These are phyloP conservation scores for Eumerus sabulonum DNA, from an alignment of 2,888 invertebrate genomes.

Conservation along the genomic window DNA sequence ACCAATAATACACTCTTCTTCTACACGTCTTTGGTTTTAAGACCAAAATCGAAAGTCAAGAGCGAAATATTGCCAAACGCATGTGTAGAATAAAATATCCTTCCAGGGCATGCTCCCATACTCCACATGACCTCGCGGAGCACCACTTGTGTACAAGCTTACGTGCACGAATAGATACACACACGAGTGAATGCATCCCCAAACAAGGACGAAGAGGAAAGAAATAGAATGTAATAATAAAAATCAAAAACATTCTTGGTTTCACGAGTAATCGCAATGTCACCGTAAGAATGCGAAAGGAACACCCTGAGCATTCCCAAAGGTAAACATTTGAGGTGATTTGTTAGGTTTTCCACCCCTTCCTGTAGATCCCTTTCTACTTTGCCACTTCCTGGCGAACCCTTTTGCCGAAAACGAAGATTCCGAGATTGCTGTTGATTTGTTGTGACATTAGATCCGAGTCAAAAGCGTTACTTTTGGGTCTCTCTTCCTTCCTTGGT, in stretches of 20 bases:
- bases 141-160: constrained; percentile 33
- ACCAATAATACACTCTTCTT: too few relatives aligned
- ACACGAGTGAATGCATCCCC: too few relatives aligned
- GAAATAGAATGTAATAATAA: too few relatives aligned
- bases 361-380: too few relatives aligned
- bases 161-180: not conserved
- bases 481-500: too few relatives aligned
- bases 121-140: constrained; percentile 14
- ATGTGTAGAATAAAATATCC: not conserved
- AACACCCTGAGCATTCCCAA: too few relatives aligned
- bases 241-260: constrained; percentile 5
- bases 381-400: too few relatives aligned
- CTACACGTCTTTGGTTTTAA: too few relatives aligned
- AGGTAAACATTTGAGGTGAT: not conserved
- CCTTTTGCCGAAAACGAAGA: too few relatives aligned
- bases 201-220: too few relatives aligned
- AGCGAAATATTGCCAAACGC: constrained; percentile 9
- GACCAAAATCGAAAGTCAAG: too few relatives aligned
- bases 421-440: constrained; percentile 27
- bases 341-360: constrained; percentile 3
- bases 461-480: too few relatives aligned
- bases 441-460: constrained; percentile 25
- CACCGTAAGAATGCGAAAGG: not conserved
- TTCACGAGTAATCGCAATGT: constrained; percentile 6
- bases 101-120: constrained; percentile 46